Conservation (phyloP, 2,113 vertebrate genomes). For the Cranoglanis bouderius region DNA sequence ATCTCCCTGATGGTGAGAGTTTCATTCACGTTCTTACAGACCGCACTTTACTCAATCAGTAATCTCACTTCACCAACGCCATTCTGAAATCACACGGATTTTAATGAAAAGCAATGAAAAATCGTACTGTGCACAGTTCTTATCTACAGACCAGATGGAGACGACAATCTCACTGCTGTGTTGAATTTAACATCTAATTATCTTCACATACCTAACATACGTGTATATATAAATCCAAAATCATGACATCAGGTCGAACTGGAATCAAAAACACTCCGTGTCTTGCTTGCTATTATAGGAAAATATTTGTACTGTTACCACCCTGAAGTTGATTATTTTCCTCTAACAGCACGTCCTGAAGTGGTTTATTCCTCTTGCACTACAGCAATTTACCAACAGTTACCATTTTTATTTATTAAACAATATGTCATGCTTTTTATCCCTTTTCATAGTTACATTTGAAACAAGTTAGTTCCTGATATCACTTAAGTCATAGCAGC, state of each 20-base stretch:
- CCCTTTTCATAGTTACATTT: not conserved
- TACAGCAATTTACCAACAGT: no score
- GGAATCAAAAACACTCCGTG: no score
- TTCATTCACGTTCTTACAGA: not conserved
- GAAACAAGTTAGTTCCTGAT: not conserved
- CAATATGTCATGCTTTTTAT: not conserved
- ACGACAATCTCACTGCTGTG: not conserved
- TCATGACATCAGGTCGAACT: no score
- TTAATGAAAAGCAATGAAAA: not conserved
- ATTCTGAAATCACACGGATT: not conserved
- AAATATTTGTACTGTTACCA: not conserved
- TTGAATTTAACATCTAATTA: not conserved
- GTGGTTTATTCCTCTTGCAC: no score
- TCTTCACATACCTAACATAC: not conserved
- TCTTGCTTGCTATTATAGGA: no score
- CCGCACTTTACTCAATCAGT: not conserved
- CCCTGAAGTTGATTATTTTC: no score
- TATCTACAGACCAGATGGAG: not conserved
- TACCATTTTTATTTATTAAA: no score
- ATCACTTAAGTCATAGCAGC: not conserved
- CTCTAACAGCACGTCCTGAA: not conserved
- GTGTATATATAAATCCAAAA: no score
- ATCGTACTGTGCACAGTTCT: not conserved
- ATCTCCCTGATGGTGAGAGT: constrained; percentile 43
- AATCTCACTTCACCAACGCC: not conserved